A percentile compares a stretch with the other conserved stretches of the same genome.
Conservation (phyloP, 2,113 vertebrate genomes). For the Stegostoma tigrinum region DNA sequence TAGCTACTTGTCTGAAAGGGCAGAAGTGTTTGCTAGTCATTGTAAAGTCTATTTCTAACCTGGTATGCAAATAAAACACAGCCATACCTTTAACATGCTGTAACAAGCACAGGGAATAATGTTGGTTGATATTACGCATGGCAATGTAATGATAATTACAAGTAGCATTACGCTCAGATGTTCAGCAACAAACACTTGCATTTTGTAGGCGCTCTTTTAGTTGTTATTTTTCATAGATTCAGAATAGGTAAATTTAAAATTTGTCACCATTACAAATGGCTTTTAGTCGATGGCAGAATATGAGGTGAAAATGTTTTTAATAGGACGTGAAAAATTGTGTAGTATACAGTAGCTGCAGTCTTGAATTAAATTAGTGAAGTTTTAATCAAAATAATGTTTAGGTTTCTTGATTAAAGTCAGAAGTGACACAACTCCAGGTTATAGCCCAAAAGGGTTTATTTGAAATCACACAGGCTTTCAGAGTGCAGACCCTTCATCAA, state of each 20-base stretch:
- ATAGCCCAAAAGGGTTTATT: too few relatives aligned
- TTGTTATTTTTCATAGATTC: background rate
- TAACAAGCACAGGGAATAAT: slow-evolving; percentile 11
- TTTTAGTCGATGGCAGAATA: background rate
- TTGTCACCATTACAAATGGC: background rate
- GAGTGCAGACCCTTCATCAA: too few relatives aligned
- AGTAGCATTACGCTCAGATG: background rate
- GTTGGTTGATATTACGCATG: background rate
- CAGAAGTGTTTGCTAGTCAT: background rate
- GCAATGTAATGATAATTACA: background rate
- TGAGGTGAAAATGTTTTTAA: background rate
- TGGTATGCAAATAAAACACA: slow-evolving; percentile 7
- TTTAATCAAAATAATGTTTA: background rate
- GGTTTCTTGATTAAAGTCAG: background rate
- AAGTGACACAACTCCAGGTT: too few relatives aligned
- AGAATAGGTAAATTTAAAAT: background rate
- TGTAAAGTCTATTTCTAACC: background rate
- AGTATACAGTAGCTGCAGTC: background rate
- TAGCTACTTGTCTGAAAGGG: background rate
- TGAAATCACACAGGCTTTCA: too few relatives aligned
- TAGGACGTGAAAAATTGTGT: background rate
- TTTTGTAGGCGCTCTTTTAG: background rate
- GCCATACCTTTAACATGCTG: background rate
- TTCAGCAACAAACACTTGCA: background rate
- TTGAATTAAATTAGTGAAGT: background rate